phyloP scores from a whole-genome alignment of 2,797 vertebrate species.

The Myotis pilosus region DNA sequence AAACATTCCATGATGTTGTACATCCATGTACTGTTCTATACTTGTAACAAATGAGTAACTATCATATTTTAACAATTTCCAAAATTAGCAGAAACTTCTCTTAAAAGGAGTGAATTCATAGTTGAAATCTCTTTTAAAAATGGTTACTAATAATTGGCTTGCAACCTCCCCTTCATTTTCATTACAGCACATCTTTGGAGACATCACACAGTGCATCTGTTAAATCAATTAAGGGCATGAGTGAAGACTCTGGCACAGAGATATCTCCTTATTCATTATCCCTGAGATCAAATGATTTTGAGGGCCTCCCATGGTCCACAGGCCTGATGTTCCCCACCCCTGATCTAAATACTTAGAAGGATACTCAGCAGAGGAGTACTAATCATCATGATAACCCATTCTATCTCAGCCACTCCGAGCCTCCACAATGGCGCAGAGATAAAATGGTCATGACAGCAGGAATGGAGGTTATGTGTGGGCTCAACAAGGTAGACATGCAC shows the following conservation, averaged over 20 bases:
- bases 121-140: slow-evolving; percentile 41
- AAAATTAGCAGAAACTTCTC: not conserved
- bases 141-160: not conserved
- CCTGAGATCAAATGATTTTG: not conserved
- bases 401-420: not conserved
- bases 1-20: slow-evolving; percentile 9
- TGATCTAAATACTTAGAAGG: not conserved
- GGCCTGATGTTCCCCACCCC: no score
- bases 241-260: not conserved
- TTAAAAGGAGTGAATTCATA: not conserved
- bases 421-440: not conserved
- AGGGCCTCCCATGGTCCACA: no score
- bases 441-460: not conserved
- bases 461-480: not conserved
- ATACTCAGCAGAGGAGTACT: not conserved
- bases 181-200: not conserved
- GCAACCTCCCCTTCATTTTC: not conserved
- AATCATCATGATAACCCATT: not conserved
- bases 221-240: not conserved
- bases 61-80: slow-evolving; percentile 2
- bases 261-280: not conserved
- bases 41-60: slow-evolving; percentile 14
- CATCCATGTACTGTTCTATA: not conserved
- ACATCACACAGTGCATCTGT: not conserved
- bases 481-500: not conserved